Conservation (phyloP, 2,888 invertebrate genomes). For the Argyra leucocephala region DNA sequence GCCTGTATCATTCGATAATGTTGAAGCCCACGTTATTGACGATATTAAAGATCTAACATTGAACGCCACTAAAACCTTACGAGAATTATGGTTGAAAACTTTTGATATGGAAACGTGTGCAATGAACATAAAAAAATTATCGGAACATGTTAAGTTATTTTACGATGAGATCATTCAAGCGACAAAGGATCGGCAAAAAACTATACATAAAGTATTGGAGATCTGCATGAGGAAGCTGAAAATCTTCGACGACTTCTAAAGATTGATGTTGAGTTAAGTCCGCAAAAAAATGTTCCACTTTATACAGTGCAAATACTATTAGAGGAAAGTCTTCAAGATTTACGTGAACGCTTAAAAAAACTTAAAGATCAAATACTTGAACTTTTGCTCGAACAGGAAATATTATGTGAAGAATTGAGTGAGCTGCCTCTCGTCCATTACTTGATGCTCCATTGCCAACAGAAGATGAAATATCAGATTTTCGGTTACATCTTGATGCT, state of each 20-base stretch:
- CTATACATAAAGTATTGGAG: slow-evolving; percentile 48
- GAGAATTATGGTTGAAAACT: slow-evolving; percentile 33
- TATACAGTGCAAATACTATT: slow-evolving; percentile 50
- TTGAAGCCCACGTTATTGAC: not conserved
- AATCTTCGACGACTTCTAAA: slow-evolving; percentile 35
- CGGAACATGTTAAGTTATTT: slow-evolving; percentile 45
- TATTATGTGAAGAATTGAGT: slow-evolving; percentile 37
- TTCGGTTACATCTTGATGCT: slow-evolving; percentile 50
- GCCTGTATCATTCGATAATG: too few relatives aligned
- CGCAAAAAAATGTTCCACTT: slow-evolving; percentile 37
- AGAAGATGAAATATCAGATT: slow-evolving; percentile 50
- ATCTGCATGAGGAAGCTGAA: slow-evolving; percentile 32
- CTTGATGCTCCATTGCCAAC: slow-evolving; percentile 48
- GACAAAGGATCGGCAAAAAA: slow-evolving; percentile 48
- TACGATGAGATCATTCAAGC: slow-evolving; percentile 55
- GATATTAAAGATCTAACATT: slow-evolving; percentile 31
- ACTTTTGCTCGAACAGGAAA: slow-evolving; percentile 44
- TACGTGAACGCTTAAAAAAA: slow-evolving; percentile 49
- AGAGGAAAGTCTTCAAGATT: slow-evolving; percentile 50
- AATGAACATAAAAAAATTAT: slow-evolving; percentile 31
- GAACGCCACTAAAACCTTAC: slow-evolving; percentile 29
- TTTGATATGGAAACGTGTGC: slow-evolving; percentile 32
- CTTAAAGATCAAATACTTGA: slow-evolving; percentile 41
- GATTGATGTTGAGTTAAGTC: slow-evolving; percentile 27
- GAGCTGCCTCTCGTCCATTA: slow-evolving; percentile 32